phyloP scores from a whole-genome alignment of 1,140 invertebrate species.

The Frieseomelitta varia region DNA sequence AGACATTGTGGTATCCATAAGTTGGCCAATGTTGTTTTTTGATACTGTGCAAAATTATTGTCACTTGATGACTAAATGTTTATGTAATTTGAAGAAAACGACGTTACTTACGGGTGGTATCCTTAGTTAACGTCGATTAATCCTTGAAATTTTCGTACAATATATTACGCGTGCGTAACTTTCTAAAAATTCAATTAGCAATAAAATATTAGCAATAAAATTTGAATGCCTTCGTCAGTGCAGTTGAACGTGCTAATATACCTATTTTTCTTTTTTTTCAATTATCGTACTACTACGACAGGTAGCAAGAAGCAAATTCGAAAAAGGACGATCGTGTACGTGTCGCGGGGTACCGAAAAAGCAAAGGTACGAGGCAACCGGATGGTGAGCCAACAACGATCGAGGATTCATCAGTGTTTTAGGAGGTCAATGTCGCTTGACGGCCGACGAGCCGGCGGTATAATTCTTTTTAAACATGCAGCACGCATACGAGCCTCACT shows the following conservation, averaged over 20 bases:
- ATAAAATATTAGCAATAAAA: too few species aligned
- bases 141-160: too few species aligned
- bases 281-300: not conserved
- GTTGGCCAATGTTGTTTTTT: not conserved
- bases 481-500: conserved; percentile 69
- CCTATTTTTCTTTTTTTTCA: too few species aligned
- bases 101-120: too few species aligned
- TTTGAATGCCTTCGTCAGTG: too few species aligned
- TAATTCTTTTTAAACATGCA: conserved; percentile 74
- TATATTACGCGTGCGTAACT: too few species aligned
- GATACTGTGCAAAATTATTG: not conserved
- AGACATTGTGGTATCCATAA: not conserved
- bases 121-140: too few species aligned
- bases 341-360: conserved; percentile 49
- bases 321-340: not conserved
- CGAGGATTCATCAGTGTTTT: conserved; percentile 76
- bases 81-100: too few species aligned
- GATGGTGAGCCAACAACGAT: conserved; percentile 74
- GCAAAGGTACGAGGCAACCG: conserved; percentile 63
- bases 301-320: not conserved
- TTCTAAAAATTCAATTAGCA: too few species aligned
- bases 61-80: too few species aligned
- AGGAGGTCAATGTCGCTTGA: conserved; percentile 81
- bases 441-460: conserved; percentile 9
- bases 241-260: too few species aligned